phyloP scores from a whole-genome alignment of 2,888 invertebrate genomes.

The Scrobipalpa costella region DNA sequence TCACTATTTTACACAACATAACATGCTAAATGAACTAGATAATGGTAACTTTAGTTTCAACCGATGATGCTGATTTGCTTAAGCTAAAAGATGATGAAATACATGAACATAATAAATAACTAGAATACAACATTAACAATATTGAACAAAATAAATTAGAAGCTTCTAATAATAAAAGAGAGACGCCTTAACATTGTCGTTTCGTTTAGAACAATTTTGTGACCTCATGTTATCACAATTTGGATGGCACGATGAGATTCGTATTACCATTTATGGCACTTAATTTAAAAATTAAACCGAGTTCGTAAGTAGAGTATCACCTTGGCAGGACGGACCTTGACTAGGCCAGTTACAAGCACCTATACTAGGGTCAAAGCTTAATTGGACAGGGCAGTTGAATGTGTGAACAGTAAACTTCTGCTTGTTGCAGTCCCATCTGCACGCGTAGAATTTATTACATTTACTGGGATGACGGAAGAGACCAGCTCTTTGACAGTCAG shows the following conservation, averaged over 20 bases:
- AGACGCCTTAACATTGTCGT: constrained; percentile 50
- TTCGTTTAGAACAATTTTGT: constrained; percentile 51
- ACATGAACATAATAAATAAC: constrained; percentile 70
- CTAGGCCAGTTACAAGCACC: constrained; percentile 93
- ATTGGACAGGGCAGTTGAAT: constrained; percentile 89
- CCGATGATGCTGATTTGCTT: constrained; percentile 54
- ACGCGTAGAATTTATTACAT: constrained; percentile 91
- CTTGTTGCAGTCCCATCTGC: constrained; percentile 89
- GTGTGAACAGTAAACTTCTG: constrained; percentile 87
- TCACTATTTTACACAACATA: constrained; percentile 62
- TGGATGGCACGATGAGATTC: constrained; percentile 72
- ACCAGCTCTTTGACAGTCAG: constrained; percentile 83
- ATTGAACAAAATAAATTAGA: constrained; percentile 71
- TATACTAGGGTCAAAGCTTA: constrained; percentile 87
- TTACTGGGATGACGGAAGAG: constrained; percentile 86
- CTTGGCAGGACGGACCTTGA: constrained; percentile 88
- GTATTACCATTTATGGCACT: constrained; percentile 40
- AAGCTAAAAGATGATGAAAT: constrained; percentile 58
- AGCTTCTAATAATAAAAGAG: constrained; percentile 62
- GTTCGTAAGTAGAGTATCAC: constrained; percentile 84
- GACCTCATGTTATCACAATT: constrained; percentile 71
- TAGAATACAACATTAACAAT: constrained; percentile 75
- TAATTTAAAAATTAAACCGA: constrained; percentile 50
- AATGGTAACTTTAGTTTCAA: constrained; percentile 69
- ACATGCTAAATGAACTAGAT: constrained; percentile 67